phyloP scores from a whole-genome alignment of 2,113 vertebrate genomes.

The Alectura lathami region DNA sequence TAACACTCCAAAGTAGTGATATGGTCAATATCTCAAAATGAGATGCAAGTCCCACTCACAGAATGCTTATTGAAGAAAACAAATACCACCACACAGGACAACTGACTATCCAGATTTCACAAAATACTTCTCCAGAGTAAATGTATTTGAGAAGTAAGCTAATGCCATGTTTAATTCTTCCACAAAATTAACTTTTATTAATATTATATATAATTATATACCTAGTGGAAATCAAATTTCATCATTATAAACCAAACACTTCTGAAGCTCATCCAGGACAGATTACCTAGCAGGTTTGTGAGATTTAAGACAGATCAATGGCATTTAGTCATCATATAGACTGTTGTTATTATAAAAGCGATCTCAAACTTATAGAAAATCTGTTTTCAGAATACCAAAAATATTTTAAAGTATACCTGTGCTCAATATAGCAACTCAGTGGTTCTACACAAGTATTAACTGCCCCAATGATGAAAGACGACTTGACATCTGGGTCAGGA shows the following conservation, averaged over 20 bases:
- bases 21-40: background rate
- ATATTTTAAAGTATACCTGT: conserved; percentile 77
- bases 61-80: background rate
- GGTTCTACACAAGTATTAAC: conserved; percentile 90
- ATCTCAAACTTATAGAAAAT: background rate
- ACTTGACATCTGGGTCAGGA: conserved; percentile 85
- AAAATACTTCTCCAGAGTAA: background rate
- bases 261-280: background rate
- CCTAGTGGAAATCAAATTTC: background rate
- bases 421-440: conserved; percentile 89
- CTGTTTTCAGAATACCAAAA: background rate
- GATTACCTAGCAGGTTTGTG: background rate
- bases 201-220: background rate
- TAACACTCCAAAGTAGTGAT: background rate
- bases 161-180: background rate
- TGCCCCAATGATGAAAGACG: conserved; percentile 83
- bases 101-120: background rate
- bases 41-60: background rate
- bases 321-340: background rate
- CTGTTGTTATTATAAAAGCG: background rate
- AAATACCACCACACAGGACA: background rate
- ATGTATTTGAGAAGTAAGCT: background rate
- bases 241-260: background rate
- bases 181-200: background rate
- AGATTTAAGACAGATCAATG: background rate